phyloP scores from a whole-genome alignment of 2,113 vertebrate genomes.

The human region GRCh38 chr2:39506001-39506500 shows the following conservation, averaged over 20 bases:
- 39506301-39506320: background rate
- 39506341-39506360: background rate
- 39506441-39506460: background rate
- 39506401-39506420: background rate
- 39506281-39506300: conserved; percentile 25
- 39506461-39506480: background rate
- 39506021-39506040: too few species aligned
- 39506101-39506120: too few species aligned
- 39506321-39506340: background rate
- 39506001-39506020: too few species aligned
- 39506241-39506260: conserved; percentile 7
- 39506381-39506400: background rate
- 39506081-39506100: too few species aligned
- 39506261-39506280: conserved; percentile 38
- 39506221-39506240: background rate
- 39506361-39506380: conserved; percentile 32
- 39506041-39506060: too few species aligned
- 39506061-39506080: too few species aligned
- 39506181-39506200: too few species aligned
- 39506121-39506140: too few species aligned
- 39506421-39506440: background rate
- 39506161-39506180: too few species aligned
- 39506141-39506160: too few species aligned
- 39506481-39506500: conserved; percentile 43
- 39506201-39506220: too few species aligned